Conservation (phyloP, 2,888 invertebrate genomes). For the Drosophila ezoana region DNA sequence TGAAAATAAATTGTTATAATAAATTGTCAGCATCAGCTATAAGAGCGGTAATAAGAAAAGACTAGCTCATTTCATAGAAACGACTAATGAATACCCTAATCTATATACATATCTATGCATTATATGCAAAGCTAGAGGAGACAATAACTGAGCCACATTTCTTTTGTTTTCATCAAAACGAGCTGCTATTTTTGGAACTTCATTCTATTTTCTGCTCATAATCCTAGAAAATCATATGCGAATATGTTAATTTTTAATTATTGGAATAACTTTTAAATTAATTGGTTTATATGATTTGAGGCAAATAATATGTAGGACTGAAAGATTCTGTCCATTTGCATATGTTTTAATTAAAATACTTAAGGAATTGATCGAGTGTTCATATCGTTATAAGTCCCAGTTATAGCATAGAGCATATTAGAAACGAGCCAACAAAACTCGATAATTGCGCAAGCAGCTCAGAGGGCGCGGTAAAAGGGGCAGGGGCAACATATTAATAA, state of each 20-base stretch:
- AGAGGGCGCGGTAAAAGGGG: neutral
- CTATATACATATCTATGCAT: neutral
- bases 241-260: conserved; percentile 6
- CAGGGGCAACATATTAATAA: conserved; percentile 25
- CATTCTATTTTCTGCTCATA: neutral
- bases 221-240: conserved; percentile 13
- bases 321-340: neutral
- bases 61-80: neutral
- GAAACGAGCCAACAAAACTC: conserved; percentile 9
- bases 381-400: neutral
- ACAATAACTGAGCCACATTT: neutral
- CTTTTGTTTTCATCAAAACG: too few relatives aligned
- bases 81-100: conserved; percentile 33
- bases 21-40: conserved; percentile 59
- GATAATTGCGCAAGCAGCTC: conserved; percentile 50
- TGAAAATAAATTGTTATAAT: conserved; percentile 65
- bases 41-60: conserved; percentile 38
- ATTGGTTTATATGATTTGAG: conserved; percentile 17
- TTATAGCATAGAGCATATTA: conserved; percentile 19
- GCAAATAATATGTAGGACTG: neutral
- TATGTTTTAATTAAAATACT: neutral
- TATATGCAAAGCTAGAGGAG: neutral
- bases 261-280: conserved; percentile 13
- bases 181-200: neutral
- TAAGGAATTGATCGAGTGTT: neutral